phyloP scores from a whole-genome alignment of 2,797 vertebrate genomes.

The Rhinogobio ventralis region DNA sequence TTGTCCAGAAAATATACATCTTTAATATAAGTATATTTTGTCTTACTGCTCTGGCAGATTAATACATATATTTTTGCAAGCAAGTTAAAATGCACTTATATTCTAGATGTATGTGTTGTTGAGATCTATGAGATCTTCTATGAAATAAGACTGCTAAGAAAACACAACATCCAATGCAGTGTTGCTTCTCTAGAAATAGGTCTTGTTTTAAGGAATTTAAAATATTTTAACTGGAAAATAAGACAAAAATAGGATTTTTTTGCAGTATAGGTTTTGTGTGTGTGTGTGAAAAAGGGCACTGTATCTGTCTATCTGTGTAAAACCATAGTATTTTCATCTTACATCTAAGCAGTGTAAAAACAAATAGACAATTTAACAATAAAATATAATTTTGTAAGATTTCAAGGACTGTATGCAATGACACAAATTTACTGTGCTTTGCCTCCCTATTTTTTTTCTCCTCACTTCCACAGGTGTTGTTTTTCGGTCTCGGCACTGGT shows the following conservation, averaged over 20 bases:
- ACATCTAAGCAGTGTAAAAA: neutral
- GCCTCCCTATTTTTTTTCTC: neutral
- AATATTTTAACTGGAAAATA: too few species aligned
- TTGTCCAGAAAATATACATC: neutral
- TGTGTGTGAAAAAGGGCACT: neutral
- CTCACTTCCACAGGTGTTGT: slow-evolving; percentile 29
- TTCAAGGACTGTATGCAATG: neutral
- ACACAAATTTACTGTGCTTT: neutral
- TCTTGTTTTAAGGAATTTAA: too few species aligned
- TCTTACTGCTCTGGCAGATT: too few species aligned
- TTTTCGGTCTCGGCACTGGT: neutral
- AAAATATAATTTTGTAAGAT: neutral
- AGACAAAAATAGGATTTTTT: too few species aligned
- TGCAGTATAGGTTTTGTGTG: too few species aligned
- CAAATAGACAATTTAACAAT: neutral
- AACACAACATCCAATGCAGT: too few species aligned
- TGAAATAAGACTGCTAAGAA: too few species aligned
- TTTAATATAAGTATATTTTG: neutral
- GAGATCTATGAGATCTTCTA: too few species aligned
- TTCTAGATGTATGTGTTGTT: too few species aligned
- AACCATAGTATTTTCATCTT: neutral
- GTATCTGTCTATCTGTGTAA: neutral
- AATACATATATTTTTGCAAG: too few species aligned
- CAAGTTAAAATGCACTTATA: too few species aligned
- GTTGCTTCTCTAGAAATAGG: too few species aligned